Base-by-base conservation (phyloP, 2,113 vertebrate genomes). In the Laticauda laticaudata region DNA sequence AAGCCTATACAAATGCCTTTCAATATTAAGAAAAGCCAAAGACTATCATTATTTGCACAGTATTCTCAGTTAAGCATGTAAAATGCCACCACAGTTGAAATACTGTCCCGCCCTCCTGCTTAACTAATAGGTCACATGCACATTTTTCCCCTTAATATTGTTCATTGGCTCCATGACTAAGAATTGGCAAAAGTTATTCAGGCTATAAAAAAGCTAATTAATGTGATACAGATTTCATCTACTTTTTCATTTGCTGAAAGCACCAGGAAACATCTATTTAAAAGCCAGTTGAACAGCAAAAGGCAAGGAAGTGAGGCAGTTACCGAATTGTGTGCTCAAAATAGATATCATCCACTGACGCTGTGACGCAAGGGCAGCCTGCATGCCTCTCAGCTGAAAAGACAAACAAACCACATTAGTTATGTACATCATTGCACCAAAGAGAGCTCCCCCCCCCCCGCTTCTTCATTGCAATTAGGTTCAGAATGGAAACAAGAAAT, bases 261-360 rank as follows among this genome's bases (percentile, higher is more conserved):
- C 75, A 55, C 29, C 23, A n/a, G 54, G 29, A 20, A 51, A 57
- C 39, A 87, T 34, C 39, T 43, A 88, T 69, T 88, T 26, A 21
- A 45, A 90, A 94, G 39, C 91, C 87, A 90, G 91, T 57, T 91
- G 57, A 91, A 92, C 87, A 18, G 75, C 93, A 64, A 90, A 90
- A 56, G 81, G 39, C 91, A 86, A n/a, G 69, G 39, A 23, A 69
- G 54, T 75, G 20, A 93, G 45, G 64, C 23, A 91, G 95, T 97
- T 98, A 99, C 99, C 98, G 98, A 94, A 99, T 99, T 89, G 98
- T 99, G 34, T 98, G 98, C 95, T 99, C 98, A 93, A 99, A 99
- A 97, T 99, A 97, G 97, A 99, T 99, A 91, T 99, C 99, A 2
- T 99, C 99, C 98, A 99, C 98, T 18, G 99, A 99, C 39, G 99